Evolutionary conservation across 1,140 invertebrate species (phyloP).

Genomic region (Brachionus paranguensis): DNA sequence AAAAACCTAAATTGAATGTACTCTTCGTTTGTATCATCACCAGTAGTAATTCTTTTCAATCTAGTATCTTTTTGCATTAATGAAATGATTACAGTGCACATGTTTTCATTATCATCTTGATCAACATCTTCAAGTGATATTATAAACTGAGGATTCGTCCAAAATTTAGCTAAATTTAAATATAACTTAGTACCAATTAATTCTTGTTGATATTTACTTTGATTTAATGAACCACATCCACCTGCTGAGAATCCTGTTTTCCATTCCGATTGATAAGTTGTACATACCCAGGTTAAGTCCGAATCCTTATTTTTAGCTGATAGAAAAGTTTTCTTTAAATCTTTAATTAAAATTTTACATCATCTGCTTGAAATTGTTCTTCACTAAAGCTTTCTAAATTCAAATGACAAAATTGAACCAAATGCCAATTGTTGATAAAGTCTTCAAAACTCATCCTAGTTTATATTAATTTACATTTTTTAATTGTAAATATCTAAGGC

Average conservation of each 20-base stretch:
- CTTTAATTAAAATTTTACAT: not conserved
- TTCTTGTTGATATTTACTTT: not conserved
- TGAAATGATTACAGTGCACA: not conserved
- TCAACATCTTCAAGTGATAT: constrained; percentile 10
- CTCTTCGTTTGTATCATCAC: constrained; percentile 5
- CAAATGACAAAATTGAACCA: constrained; percentile 40
- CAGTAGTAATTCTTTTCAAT: not conserved
- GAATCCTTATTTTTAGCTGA: constrained; percentile 5
- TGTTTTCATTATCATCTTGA: not conserved
- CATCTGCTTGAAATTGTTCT: not conserved
- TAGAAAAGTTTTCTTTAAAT: not conserved
- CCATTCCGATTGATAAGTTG: constrained; percentile 32
- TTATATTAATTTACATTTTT: not conserved
- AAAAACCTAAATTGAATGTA: constrained; percentile 40
- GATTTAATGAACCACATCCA: constrained; percentile 33
- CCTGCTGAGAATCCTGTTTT: constrained; percentile 13
- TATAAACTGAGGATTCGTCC: constrained; percentile 40
- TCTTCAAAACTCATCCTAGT: constrained; percentile 40
- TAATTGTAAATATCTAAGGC: not conserved
- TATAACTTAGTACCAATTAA: not conserved
- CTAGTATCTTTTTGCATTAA: constrained; percentile 38
- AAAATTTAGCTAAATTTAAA: constrained; percentile 10
- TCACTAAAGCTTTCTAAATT: constrained; percentile 18
- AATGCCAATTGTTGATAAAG: constrained; percentile 22
- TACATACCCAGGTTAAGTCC: constrained; percentile 11